These are phyloP conservation scores for Philopotamus ludificatus DNA, from an alignment of 1,140 invertebrate genomes.

Conservation along the genomic window DNA sequence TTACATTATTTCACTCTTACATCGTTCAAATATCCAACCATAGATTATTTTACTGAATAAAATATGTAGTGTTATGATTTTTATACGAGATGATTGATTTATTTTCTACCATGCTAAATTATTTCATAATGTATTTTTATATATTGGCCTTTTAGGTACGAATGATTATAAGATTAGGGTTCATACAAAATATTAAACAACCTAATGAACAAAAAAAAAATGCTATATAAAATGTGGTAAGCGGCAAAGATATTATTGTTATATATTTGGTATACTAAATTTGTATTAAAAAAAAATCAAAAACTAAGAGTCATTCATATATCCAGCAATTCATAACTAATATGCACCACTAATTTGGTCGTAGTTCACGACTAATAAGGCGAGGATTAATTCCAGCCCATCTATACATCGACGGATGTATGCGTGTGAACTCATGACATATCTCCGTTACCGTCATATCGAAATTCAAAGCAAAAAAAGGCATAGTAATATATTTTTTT, in stretches of 20 bases:
- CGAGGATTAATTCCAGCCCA: constrained; percentile 30
- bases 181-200: no score
- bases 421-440: neutral
- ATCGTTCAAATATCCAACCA: neutral
- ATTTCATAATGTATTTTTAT: no score
- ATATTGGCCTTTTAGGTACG: no score
- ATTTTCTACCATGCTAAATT: no score
- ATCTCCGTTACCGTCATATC: constrained; percentile 17
- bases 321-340: neutral
- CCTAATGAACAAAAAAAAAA: no score
- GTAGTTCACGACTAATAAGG: constrained; percentile 36
- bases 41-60: neutral
- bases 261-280: no score
- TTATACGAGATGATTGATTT: no score
- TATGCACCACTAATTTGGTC: constrained; percentile 24
- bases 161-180: no score
- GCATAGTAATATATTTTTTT: constrained; percentile 38
- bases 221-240: no score
- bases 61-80: neutral
- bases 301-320: neutral
- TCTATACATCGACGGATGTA: constrained; percentile 6
- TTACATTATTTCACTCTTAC: neutral
- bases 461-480: constrained; percentile 39
- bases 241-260: no score
- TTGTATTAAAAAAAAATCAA: no score